These are phyloP conservation scores for Silurus lanzhouensis DNA, from an alignment of 2,797 vertebrate species.

Conservation along the genomic window DNA sequence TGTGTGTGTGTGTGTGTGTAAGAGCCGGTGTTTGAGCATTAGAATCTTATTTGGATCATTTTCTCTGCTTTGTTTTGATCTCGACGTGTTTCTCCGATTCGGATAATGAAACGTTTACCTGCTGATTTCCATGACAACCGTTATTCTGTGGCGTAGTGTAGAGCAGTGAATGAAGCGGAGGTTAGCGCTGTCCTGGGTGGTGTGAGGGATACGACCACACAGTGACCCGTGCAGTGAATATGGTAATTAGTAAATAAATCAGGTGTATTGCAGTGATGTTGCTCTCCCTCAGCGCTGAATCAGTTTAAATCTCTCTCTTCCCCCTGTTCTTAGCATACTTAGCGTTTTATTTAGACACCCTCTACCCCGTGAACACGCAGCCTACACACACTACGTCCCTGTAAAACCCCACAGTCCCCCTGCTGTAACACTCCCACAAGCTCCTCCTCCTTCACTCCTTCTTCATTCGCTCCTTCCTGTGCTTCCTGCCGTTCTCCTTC, in stretches of 20 bases:
- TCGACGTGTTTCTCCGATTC: not conserved
- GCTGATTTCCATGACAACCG: not conserved
- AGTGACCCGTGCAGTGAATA: not conserved
- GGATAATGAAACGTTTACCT: not conserved
- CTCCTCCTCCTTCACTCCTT: slow-evolving; percentile 79
- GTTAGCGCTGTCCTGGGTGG: no score
- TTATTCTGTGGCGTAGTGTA: not conserved
- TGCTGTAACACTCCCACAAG: slow-evolving; percentile 50
- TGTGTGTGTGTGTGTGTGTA: not conserved
- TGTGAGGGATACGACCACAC: no score
- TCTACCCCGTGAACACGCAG: slow-evolving; percentile 9
- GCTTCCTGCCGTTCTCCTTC: slow-evolving; percentile 83
- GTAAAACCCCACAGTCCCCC: slow-evolving; percentile 35
- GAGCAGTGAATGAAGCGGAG: no score
- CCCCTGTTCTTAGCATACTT: not conserved
- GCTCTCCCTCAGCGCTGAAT: not conserved
- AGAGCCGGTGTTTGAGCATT: not conserved
- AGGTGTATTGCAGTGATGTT: not conserved
- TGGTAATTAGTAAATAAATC: not conserved
- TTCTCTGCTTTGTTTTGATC: not conserved
- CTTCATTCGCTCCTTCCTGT: slow-evolving; percentile 86
- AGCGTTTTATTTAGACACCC: not conserved
- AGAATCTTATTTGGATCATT: not conserved
- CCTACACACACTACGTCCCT: slow-evolving; percentile 21
- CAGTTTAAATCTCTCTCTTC: not conserved